Evolutionary conservation across 2,797 vertebrate genomes (phyloP).

Genomic region (Sardinella longiceps): DNA sequence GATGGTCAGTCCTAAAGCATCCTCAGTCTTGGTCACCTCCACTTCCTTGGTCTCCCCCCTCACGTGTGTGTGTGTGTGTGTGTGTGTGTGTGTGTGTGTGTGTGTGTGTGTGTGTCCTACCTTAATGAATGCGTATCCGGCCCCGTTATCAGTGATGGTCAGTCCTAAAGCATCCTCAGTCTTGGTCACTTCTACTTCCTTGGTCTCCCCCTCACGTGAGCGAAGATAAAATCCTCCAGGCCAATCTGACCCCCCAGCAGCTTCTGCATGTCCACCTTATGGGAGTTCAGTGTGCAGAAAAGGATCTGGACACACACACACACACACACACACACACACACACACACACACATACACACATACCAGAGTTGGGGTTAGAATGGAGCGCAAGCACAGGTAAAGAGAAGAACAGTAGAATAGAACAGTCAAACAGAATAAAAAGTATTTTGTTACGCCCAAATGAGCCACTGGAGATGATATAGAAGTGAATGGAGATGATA

Average conservation of each 20-base stretch:
- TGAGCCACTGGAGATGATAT: too few relatives aligned
- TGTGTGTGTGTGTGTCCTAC: constrained; percentile 60
- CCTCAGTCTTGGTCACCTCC: too few relatives aligned
- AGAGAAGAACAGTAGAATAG: too few relatives aligned
- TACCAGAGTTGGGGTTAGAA: too few relatives aligned
- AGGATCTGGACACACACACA: constrained; percentile 79
- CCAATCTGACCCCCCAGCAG: constrained; percentile 95
- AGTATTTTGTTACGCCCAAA: too few relatives aligned
- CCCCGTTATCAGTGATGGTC: constrained; percentile 96
- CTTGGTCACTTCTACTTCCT: constrained; percentile 95
- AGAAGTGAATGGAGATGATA: too few relatives aligned
- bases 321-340: too few relatives aligned
- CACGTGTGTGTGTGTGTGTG: constrained; percentile 4
- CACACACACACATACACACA: too few relatives aligned
- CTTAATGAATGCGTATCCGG: constrained; percentile 97
- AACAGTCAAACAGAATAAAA: too few relatives aligned
- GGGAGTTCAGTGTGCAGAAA: constrained; percentile 96
- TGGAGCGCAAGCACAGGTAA: too few relatives aligned
- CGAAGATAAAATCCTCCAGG: constrained; percentile 96
- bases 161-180: constrained; percentile 93
- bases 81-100: constrained; percentile 27
- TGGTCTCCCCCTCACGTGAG: constrained; percentile 93
- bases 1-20: too few relatives aligned
- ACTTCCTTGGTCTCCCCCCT: too few relatives aligned
- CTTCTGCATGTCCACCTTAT: constrained; percentile 99